Evolutionary conservation across 2,888 invertebrate genomes (phyloP), one percentile per base, ranked within the genome.

Genomic region (Tenthredo mesomela): DNA sequence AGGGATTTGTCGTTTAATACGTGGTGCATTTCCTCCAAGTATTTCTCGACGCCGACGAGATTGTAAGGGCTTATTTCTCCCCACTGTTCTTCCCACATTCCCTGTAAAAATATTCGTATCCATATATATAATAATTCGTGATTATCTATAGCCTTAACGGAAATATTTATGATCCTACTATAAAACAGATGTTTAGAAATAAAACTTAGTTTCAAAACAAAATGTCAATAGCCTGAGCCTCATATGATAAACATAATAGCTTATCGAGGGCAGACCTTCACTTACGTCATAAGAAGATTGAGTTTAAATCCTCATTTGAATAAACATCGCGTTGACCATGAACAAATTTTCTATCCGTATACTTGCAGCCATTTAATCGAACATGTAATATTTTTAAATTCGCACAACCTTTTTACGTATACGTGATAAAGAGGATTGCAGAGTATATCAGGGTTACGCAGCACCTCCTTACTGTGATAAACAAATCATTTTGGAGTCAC

Each of bases 31-130:
- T 97, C 97, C 86, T 96, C 96, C 29, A 98, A 92, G 90, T 97
- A 97, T 92, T 97, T 96, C 92, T 97, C 97, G 70, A 97, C 96
- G 0, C 96, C 96, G 7, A 97, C 96, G 90, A 96, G 94, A 94
- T 97, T 97, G 93, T 97, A 97, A 0, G 96, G 97, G 89, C 95
- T 96, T 50, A 97, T 95, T 88, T 96, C 96, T 5, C 97, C 97
- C 96, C 97, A 97, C 90, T 97, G 96, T 92, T 96, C 96, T 89
- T 96, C 96, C 97, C 97, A 97, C 18, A 97, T 96, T 89, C 95
- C 92, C 96, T 96, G 92, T 12, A 93, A 93, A 85, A 87, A 84
- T 86, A 87, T 67, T 84, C 82, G 58, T 58, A 58, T 70, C 33
- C n/a, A 70, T 71, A 10, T 77, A 33, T 37, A 0, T 37, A 47